Evolutionary conservation across 2,888 invertebrate genomes (phyloP).

Genomic region (Tipula unca): DNA sequence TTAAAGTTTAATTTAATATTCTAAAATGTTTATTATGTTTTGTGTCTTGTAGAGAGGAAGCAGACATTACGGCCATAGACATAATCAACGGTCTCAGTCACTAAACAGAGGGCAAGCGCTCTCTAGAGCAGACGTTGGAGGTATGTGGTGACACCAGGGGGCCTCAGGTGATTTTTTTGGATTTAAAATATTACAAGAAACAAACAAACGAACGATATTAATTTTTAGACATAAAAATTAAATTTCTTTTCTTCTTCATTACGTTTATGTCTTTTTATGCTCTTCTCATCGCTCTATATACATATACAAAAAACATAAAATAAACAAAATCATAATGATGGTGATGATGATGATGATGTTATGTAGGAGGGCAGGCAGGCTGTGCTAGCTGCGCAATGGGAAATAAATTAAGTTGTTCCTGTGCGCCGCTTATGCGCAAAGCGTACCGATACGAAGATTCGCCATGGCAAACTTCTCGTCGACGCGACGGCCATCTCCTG

Average conservation of each 20-base stretch:
- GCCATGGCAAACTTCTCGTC: slow-evolving; percentile 84
- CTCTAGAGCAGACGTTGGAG: slow-evolving; percentile 56
- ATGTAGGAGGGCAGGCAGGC: slow-evolving; percentile 39
- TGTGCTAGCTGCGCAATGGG: slow-evolving; percentile 71
- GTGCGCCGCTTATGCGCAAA: slow-evolving; percentile 93
- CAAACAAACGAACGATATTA: neutral
- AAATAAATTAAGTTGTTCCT: slow-evolving; percentile 95
- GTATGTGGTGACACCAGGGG: slow-evolving; percentile 75
- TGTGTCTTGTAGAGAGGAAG: slow-evolving; percentile 52
- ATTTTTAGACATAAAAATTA: neutral
- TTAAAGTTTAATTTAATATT: neutral
- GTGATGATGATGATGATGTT: neutral
- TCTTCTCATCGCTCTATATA: neutral
- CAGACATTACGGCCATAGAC: slow-evolving; percentile 50
- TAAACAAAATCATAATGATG: neutral
- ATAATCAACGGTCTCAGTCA: slow-evolving; percentile 66
- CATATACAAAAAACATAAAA: neutral
- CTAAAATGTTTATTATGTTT: slow-evolving; percentile 18
- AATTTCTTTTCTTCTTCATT: slow-evolving; percentile 17
- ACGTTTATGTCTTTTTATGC: neutral
- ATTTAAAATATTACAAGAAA: neutral
- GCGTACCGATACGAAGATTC: slow-evolving; percentile 94
- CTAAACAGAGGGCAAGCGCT: slow-evolving; percentile 64
- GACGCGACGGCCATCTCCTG: slow-evolving; percentile 78
- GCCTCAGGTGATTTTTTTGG: slow-evolving; percentile 48